Base-by-base conservation (phyloP, 2,888 invertebrate genomes). In the Ennomos erosarius region DNA sequence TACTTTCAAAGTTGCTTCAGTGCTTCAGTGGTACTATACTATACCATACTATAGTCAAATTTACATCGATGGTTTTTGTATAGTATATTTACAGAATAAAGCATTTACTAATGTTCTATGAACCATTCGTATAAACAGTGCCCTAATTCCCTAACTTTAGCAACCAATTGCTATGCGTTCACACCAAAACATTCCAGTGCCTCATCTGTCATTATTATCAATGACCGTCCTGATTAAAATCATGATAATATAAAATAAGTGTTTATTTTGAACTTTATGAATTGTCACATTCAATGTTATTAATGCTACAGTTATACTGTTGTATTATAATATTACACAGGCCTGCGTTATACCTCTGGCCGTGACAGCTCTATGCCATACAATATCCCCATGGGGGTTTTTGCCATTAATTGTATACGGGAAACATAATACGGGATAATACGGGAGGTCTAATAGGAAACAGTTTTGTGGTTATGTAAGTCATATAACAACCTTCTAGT, bases 341-440 rank as follows among this genome's bases (percentile, higher is more conserved):
- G 38, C 35, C 61, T 55, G 55, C 48, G 58, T 3, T 38, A 36
- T 11, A 42, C 11, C 33, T 4, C 61, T 68, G 68, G 34, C 3
- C 47, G 36, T 68, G 68, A 68, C 68, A 67, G 66, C 55, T 52
- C 58, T 57, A 57, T 42, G 9, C n/a, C 33, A 40, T 46, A 57
- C 56, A 57, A 57, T 51, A 26, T 33, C 50, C 50, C 52, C 59
- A 63, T 59, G 61, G 51, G 51, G 43, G 58, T 65, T 65, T 67
- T 65, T 65, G 61, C 55, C 55, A 39, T 57, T 47, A 59, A 48
- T 61, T 52, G 52, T 42, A 58, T 52, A 55, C 53, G 38, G 43
- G 26, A 26, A 26, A 26, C 26, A 26, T n/a, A n/a, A n/a, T n/a
- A n/a, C n/a, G n/a, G n/a, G n/a, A n/a, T n/a, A n/a, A n/a, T n/a